A percentile compares a stretch with the other conserved stretches of the same genome.
Evolutionary conservation across 92 coral and sea anemone genomes (phyloP).

Genomic region (Hydrozoanthus gracilis): DNA sequence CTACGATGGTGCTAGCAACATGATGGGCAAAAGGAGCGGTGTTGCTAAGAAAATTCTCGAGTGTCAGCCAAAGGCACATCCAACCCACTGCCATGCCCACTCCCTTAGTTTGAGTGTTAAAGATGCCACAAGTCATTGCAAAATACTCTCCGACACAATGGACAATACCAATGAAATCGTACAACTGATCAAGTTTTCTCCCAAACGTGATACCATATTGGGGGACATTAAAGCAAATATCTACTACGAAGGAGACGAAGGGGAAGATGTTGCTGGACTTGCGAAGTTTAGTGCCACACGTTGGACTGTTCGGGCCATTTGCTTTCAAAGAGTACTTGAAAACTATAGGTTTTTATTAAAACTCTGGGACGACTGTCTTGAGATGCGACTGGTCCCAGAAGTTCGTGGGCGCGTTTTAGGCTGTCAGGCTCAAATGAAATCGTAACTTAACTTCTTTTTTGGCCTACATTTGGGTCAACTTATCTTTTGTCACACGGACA

Average conservation of each 20-base stretch:
- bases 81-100: conserved; percentile 23
- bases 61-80: conserved; percentile 56
- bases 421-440: conserved; percentile 67
- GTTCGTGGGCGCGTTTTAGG: conserved; percentile 64
- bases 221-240: too few relatives aligned
- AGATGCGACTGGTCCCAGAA: conserved; percentile 55
- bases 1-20: conserved; percentile 38
- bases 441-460: conserved; percentile 54
- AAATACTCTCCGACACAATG: conserved; percentile 22
- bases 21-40: conserved; percentile 35
- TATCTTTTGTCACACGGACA: conserved; percentile 53
- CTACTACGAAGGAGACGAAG: too few relatives aligned
- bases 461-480: conserved; percentile 57
- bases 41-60: conserved; percentile 48
- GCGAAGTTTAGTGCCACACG: conserved; percentile 67
- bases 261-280: conserved; percentile 53
- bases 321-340: conserved; percentile 66
- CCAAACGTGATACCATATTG: conserved; percentile 42
- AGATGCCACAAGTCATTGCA: conserved; percentile 54
- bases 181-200: conserved; percentile 56
- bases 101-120: conserved; percentile 40
- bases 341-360: conserved; percentile 57
- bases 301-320: conserved; percentile 72
- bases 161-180: conserved; percentile 47
- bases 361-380: conserved; percentile 58